Conservation (phyloP, 2,113 vertebrate species). For the Sterrhoptilus dennistouni region DNA sequence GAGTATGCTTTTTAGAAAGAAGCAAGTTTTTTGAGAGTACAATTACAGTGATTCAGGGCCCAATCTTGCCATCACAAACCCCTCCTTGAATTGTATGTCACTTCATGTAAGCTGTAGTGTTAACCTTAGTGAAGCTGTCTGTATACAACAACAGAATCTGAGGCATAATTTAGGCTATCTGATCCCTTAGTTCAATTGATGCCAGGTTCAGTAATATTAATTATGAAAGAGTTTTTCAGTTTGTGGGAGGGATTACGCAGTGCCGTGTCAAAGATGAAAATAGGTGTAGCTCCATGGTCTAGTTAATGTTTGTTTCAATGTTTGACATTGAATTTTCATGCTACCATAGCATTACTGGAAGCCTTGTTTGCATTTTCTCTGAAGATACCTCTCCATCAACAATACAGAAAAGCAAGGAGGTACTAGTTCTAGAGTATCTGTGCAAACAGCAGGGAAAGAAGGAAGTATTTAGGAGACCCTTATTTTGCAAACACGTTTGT, state of each 20-base stretch:
- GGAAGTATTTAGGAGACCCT: neutral
- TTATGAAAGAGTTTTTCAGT: neutral
- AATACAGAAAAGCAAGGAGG: neutral
- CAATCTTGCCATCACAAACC: neutral
- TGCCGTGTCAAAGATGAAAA: accelerated
- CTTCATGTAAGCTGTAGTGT: neutral
- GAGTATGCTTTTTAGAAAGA: neutral
- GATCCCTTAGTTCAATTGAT: neutral
- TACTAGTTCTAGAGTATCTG: neutral
- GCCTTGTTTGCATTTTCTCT: neutral
- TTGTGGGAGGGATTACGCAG: neutral
- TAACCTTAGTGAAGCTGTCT: neutral
- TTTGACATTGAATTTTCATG: neutral
- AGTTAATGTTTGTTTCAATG: neutral
- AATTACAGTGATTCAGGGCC: neutral
- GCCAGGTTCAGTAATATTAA: neutral
- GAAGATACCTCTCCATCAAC: neutral
- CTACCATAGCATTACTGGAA: neutral
- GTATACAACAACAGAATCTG: neutral
- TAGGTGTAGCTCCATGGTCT: neutral
- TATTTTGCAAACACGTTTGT: neutral
- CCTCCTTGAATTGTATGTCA: neutral
- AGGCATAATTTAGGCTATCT: neutral
- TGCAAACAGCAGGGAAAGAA: neutral
- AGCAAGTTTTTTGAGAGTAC: neutral